Conservation (phyloP, 2,888 invertebrate species). For the Azorinus chamasolen region DNA sequence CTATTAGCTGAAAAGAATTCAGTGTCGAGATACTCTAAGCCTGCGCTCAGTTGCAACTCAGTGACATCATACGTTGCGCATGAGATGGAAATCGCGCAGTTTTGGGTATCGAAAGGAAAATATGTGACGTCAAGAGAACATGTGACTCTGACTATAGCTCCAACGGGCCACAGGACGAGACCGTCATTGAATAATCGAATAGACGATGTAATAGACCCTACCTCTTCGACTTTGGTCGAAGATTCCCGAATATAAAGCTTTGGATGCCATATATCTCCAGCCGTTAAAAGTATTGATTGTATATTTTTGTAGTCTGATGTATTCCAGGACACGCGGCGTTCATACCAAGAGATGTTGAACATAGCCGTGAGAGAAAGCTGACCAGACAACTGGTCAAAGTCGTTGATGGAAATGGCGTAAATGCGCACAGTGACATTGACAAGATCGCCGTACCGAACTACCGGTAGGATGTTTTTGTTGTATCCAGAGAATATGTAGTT, state of each 20-base stretch:
- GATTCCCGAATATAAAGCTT: slow-evolving; percentile 16
- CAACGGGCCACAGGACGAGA: slow-evolving; percentile 3
- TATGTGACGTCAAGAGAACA: slow-evolving; percentile 19
- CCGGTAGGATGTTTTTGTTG: slow-evolving; percentile 8
- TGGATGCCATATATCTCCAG: slow-evolving; percentile 19
- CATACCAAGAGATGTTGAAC: slow-evolving; percentile 15
- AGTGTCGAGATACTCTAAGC: neutral
- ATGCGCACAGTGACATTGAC: neutral
- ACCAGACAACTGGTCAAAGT: slow-evolving; percentile 30
- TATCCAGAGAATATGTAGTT: slow-evolving; percentile 18
- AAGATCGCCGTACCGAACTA: slow-evolving; percentile 3
- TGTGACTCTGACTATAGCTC: slow-evolving; percentile 1
- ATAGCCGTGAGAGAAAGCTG: slow-evolving; percentile 11
- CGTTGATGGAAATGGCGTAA: slow-evolving; percentile 9
- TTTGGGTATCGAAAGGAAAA: slow-evolving; percentile 23
- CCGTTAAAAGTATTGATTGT: neutral
- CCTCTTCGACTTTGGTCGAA: neutral
- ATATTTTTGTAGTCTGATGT: neutral
- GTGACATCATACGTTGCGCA: neutral
- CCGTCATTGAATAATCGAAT: neutral
- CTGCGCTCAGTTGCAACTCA: neutral
- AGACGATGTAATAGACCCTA: neutral
- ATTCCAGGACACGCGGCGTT: slow-evolving; percentile 16
- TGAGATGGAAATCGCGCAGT: slow-evolving; percentile 2
- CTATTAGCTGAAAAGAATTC: slow-evolving; percentile 6